Evolutionary conservation across 1,140 invertebrate genomes (phyloP), one percentile per base, ranked within the genome.

Genomic region (Spodoptera frugiperda): DNA sequence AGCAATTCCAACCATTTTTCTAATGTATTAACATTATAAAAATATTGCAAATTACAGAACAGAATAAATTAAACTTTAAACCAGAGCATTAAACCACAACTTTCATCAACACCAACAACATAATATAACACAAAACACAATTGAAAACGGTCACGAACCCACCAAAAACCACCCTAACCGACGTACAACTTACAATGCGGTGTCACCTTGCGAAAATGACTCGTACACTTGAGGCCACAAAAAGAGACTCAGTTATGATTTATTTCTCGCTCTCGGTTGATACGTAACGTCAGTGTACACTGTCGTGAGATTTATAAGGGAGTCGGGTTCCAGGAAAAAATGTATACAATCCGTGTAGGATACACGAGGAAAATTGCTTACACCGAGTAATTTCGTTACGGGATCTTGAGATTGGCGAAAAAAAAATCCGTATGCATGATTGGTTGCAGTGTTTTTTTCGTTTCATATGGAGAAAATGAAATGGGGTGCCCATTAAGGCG

Each of bases 231-330:
- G 19, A 73, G 65, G 44, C 75, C 68, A 74, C 57, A 76, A 74
- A 80, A 80, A 75, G 70, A 33, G 53, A 48, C 44, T 61, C 70
- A 48, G 44, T 61, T 73, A 73, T 78, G 77, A 78, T 78, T 78
- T 78, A 78, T 78, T 53, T 59, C 15, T 51, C 63, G 46, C 46
- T 78, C 63, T 67, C 61, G 63, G 21, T 59, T 78, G 77, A 78
- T 78, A 78, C 77, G 72, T 55, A 44, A 57, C 54, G 71, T 75
- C 65, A 78, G 63, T 70, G 71, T 68, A 67, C 25, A 8, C 63
- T 73, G 74, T 70, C 73, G 53, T n/a, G 68, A 76, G 78, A 79
- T 79, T 79, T 79, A 79, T 79, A 76, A 76, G 71, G 71, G 61
- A 73, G 48, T 21, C 48, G 19, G 46, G 53, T 54, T 44, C 53